Percentiles rank a stretch among this genome's conserved stretches.
Evolutionary conservation across 2,888 invertebrate species (phyloP).

Genomic region (Pardosa pseudoannulata): DNA sequence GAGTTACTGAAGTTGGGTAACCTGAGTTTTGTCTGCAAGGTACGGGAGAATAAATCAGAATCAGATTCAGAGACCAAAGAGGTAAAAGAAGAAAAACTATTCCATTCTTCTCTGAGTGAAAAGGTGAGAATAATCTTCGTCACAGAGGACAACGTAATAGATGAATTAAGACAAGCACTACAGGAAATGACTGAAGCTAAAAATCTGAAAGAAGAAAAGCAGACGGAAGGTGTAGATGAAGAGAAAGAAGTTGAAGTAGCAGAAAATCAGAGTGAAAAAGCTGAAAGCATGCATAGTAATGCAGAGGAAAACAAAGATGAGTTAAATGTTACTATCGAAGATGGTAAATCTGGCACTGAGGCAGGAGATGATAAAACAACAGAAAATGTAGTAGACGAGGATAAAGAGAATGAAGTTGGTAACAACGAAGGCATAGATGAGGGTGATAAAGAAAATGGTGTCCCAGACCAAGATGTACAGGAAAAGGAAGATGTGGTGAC

Average conservation of each 20-base stretch:
- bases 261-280: not conserved
- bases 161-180: slow-evolving; percentile 41
- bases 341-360: not conserved
- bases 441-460: slow-evolving; percentile 11
- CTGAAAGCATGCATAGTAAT: too few relatives aligned
- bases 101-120: slow-evolving; percentile 42
- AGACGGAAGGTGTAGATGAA: too few relatives aligned
- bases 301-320: not conserved
- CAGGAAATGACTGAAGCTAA: slow-evolving; percentile 6
- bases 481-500: not conserved
- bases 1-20: slow-evolving; percentile 36
- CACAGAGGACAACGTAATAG: slow-evolving; percentile 38
- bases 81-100: slow-evolving; percentile 17
- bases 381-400: not conserved
- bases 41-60: slow-evolving; percentile 41
- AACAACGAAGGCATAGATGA: slow-evolving; percentile 2
- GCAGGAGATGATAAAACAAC: not conserved
- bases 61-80: slow-evolving; percentile 2
- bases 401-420: not conserved
- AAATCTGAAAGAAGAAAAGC: not conserved
- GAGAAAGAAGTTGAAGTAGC: not conserved
- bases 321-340: not conserved
- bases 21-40: slow-evolving; percentile 47
- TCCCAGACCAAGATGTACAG: not conserved
- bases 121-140: slow-evolving; percentile 49